Conservation (phyloP, 2,113 vertebrate genomes). For the Protomyctophum bolini region DNA sequence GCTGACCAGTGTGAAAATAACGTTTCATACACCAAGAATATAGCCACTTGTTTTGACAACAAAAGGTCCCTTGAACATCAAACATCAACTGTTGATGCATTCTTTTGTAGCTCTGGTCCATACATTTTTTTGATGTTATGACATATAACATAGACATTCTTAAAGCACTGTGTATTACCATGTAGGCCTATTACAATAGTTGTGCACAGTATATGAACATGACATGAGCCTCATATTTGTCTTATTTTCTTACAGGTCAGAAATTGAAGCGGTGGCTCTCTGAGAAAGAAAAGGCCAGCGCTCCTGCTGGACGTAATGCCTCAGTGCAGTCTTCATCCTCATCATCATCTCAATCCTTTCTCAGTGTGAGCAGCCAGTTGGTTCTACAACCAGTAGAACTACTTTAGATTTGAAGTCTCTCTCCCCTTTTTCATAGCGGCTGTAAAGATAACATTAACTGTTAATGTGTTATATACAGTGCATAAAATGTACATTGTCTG, state of each 20-base stretch:
- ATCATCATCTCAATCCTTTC: conserved; percentile 53
- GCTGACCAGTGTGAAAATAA: too few species aligned
- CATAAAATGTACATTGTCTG: too few species aligned
- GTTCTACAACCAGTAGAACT: background rate
- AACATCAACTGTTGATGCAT: too few species aligned
- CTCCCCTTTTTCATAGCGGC: background rate
- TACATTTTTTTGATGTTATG: background rate
- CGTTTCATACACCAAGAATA: background rate
- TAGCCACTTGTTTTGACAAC: too few species aligned
- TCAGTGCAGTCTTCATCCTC: conserved; percentile 26
- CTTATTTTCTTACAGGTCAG: conserved; percentile 48
- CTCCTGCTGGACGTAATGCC: background rate
- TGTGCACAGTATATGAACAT: too few species aligned
- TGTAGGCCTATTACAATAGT: background rate
- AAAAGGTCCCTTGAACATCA: too few species aligned
- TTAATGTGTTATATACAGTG: too few species aligned
- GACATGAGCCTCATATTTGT: background rate
- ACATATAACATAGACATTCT: too few species aligned
- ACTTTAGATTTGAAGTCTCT: background rate
- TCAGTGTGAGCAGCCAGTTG: conserved; percentile 59
- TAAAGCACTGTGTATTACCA: background rate
- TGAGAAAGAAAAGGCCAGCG: conserved; percentile 35
- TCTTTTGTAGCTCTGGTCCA: too few species aligned
- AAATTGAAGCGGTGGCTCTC: conserved; percentile 72
- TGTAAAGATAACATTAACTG: background rate